Conservation (phyloP, 2,113 vertebrate species). For the Strix uralensis region DNA sequence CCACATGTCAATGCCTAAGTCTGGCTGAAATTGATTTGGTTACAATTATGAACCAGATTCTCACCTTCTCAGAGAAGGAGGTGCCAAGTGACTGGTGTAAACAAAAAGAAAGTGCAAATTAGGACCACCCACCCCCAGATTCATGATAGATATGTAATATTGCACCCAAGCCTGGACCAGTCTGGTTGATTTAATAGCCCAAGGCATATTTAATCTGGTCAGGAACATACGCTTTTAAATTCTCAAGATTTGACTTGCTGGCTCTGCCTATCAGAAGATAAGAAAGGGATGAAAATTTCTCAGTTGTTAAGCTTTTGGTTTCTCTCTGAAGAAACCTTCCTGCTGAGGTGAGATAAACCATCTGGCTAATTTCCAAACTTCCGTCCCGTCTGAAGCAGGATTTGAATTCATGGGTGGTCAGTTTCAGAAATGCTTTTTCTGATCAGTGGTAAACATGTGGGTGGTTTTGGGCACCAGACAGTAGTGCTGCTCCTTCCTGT, state of each 20-base stretch:
- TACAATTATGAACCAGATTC: background rate
- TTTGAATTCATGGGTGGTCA: background rate
- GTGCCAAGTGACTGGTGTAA: background rate
- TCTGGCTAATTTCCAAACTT: background rate
- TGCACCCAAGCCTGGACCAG: background rate
- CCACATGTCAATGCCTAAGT: background rate
- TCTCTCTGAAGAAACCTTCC: background rate
- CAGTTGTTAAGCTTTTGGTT: background rate
- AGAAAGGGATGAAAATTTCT: background rate
- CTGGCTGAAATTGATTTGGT: background rate
- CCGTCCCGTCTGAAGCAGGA: background rate
- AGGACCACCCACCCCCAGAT: background rate
- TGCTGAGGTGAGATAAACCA: conserved; percentile 25
- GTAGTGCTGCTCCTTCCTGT: background rate
- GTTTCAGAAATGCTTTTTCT: background rate
- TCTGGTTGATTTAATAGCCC: background rate
- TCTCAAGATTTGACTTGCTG: background rate
- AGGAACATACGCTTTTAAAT: background rate
- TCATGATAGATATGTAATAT: rapidly evolving
- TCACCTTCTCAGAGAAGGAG: background rate
- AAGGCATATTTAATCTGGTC: background rate
- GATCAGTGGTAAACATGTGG: background rate
- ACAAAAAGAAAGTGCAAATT: background rate
- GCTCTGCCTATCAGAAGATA: background rate
- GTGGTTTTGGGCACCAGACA: background rate